Evolutionary conservation across 2,797 vertebrate genomes (phyloP), one percentile per base, ranked within the genome.

Genomic region (Cyprinodon diabolis): DNA sequence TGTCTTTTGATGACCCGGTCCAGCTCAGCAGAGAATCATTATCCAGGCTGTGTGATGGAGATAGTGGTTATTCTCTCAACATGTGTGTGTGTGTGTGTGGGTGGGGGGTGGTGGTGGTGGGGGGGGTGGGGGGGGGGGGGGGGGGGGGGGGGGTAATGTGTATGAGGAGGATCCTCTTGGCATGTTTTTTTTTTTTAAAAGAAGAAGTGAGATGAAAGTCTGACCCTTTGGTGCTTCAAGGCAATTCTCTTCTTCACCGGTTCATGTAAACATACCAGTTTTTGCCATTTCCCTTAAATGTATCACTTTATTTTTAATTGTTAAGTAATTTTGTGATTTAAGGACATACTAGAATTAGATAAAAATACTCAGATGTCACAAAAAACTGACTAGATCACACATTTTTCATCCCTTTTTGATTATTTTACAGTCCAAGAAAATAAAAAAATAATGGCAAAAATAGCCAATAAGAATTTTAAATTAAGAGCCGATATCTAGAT

Each of bases 1-100:
- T 86, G 90, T 90, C 90, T 89, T 91, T 90, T 90, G 90, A 92
- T 92, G 89, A 91, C 86, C 89, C 76, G 78, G 89, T 91, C 90
- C 85, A 74, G 88, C 80, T 87, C 84, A 87, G 88, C 82, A 82
- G 83, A 82, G 77, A 90, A 90, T 93, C 89, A 87, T 92, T 90
- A 91, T 83, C 81, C 78, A 37, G 83, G 51, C 79, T 62, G 78
- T 80, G 80, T 84, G 84, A 89, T 84, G 84, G 87, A 86, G 86
- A 88, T 69, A 78, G 81, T 45, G 82, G 73, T 80, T 74, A 88
- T 52, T 85, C 78, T 82, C 4, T 21, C 40, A 43, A 43, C 40
- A 6, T 62, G 10, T n/a, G 51, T 52, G 17, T 19, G 17, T 19
- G 51, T 19, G 48, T 15, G 48, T 17, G 47, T 60, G 2, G 5